A percentile compares a stretch with the other conserved stretches of the same genome.
Conservation (phyloP, 2,113 vertebrate genomes). For the Sitta europaea region DNA sequence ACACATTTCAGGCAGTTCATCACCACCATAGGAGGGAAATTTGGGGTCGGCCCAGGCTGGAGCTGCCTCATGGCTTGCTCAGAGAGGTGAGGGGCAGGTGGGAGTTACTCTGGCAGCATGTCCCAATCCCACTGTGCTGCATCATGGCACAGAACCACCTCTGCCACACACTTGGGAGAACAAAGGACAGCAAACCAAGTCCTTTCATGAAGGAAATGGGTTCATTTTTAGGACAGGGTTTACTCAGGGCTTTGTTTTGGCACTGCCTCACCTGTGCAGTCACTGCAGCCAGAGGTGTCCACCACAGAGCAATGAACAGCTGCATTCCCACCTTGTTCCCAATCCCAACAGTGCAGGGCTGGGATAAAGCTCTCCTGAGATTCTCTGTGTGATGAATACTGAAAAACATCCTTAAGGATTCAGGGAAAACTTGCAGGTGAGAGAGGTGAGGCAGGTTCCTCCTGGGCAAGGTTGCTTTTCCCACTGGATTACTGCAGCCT, state of each 20-base stretch:
- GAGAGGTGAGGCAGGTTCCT: not conserved
- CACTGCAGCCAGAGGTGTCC: not conserved
- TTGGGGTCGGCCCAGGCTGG: not conserved
- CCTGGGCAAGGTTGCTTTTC: not conserved
- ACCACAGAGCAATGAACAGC: not conserved
- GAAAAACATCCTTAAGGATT: not conserved
- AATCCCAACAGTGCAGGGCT: accelerated
- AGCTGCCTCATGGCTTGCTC: not conserved
- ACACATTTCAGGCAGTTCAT: not conserved
- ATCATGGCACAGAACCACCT: accelerated
- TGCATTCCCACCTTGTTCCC: not conserved
- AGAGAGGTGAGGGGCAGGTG: too few species aligned
- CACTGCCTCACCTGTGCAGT: too few species aligned
- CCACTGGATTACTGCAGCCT: not conserved
- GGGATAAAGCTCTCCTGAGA: not conserved
- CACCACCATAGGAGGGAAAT: accelerated
- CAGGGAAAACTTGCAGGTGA: not conserved
- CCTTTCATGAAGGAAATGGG: accelerated
- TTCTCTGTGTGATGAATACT: not conserved
- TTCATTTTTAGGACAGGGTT: not conserved
- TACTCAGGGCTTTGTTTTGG: not conserved
- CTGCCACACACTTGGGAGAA: accelerated
- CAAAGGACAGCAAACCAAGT: not conserved
- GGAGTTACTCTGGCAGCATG: accelerated
- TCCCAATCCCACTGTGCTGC: accelerated